These are phyloP conservation scores for Seriola quinqueradiata DNA, from an alignment of 2,113 vertebrate genomes.

Conservation along the genomic window DNA sequence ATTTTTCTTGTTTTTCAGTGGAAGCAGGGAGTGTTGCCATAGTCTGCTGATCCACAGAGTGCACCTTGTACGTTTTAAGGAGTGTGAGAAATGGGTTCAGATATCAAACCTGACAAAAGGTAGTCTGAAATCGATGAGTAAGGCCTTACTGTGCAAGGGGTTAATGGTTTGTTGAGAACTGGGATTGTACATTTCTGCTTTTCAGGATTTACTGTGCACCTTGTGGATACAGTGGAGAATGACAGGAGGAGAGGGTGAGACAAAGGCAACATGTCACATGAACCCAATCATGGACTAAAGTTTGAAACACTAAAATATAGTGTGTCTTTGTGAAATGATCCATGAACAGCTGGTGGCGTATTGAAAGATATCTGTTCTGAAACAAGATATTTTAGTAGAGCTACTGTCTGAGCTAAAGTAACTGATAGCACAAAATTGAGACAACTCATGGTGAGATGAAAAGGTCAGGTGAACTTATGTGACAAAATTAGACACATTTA, in stretches of 20 bases:
- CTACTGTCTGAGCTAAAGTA: background rate
- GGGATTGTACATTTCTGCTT: constrained; percentile 27
- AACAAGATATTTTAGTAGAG: constrained; percentile 14
- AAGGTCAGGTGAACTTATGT: background rate
- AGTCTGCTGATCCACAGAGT: background rate
- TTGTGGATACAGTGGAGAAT: background rate
- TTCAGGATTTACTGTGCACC: constrained; percentile 18
- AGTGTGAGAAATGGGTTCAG: constrained; percentile 40
- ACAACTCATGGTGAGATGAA: background rate
- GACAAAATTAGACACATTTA: background rate
- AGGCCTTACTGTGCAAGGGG: constrained; percentile 14
- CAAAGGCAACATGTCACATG: background rate
- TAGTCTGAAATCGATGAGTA: constrained; percentile 13
- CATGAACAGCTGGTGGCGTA: background rate
- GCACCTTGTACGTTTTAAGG: constrained; percentile 7
- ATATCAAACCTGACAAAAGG: constrained; percentile 64
- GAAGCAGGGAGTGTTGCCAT: background rate
- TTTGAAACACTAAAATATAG: background rate
- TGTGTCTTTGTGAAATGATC: constrained; percentile 16
- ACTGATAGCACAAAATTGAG: background rate
- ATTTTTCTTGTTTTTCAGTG: background rate
- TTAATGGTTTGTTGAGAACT: constrained; percentile 37
- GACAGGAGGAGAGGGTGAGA: constrained; percentile 8
- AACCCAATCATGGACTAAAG: constrained; percentile 37
- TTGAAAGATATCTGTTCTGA: constrained; percentile 12